Evolutionary conservation across 2,888 invertebrate species (phyloP).

Genomic region (Eupithecia vulgata): DNA sequence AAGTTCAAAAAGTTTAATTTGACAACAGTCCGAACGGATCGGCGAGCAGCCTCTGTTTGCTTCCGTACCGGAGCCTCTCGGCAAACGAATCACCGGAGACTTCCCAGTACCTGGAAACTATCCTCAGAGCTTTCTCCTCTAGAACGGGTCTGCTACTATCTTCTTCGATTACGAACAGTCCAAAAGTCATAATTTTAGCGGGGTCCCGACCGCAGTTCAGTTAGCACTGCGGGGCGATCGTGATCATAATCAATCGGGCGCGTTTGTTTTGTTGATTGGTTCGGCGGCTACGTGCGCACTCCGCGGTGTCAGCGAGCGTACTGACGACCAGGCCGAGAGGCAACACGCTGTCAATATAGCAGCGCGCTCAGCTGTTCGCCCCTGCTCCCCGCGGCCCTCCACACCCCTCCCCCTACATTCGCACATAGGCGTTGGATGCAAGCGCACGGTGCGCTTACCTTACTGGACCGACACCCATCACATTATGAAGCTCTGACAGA

Average conservation of each 20-base stretch:
- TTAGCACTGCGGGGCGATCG: slow-evolving; percentile 77
- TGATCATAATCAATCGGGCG: slow-evolving; percentile 72
- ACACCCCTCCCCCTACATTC: slow-evolving; percentile 64
- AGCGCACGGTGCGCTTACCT: slow-evolving; percentile 46
- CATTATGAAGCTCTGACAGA: background rate
- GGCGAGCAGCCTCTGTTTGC: slow-evolving; percentile 66
- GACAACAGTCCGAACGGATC: slow-evolving; percentile 73
- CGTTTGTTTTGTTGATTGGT: slow-evolving; percentile 52
- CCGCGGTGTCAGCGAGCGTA: slow-evolving; percentile 81
- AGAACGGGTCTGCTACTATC: slow-evolving; percentile 78
- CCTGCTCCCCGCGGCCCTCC: slow-evolving; percentile 65
- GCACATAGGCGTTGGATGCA: slow-evolving; percentile 38
- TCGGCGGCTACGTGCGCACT: slow-evolving; percentile 77
- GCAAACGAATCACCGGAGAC: slow-evolving; percentile 70
- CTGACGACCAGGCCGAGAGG: slow-evolving; percentile 71
- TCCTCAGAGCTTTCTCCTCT: slow-evolving; percentile 78
- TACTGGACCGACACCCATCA: background rate
- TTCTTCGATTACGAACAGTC: slow-evolving; percentile 77
- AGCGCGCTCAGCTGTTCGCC: slow-evolving; percentile 84
- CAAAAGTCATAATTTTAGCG: slow-evolving; percentile 84
- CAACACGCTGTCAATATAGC: slow-evolving; percentile 85
- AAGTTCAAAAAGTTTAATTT: slow-evolving; percentile 48
- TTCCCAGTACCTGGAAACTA: slow-evolving; percentile 82
- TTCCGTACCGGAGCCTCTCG: slow-evolving; percentile 76
- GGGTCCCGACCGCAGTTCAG: slow-evolving; percentile 75